These are phyloP conservation scores for Ursus arctos DNA, from an alignment of 2,113 vertebrate genomes.

Conservation along the genomic window DNA sequence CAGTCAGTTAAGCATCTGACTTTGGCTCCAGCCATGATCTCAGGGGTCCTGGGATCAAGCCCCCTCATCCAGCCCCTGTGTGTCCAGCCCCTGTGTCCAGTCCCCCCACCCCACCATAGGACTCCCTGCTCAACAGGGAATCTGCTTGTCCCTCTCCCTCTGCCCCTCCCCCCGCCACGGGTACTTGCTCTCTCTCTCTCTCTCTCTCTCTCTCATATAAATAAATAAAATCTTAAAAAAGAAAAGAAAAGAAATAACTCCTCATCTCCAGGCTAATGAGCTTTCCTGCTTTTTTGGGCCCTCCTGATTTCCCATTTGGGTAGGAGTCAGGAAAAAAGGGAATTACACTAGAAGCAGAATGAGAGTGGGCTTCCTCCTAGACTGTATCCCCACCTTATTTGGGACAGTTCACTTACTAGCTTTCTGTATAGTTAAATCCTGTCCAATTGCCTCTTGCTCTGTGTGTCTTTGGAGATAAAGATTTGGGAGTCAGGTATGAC, in stretches of 20 bases:
- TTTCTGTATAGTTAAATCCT: constrained; percentile 1
- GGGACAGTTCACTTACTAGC: not conserved
- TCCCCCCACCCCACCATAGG: not conserved
- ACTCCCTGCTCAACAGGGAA: not conserved
- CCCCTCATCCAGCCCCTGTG: not conserved
- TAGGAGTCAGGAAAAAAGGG: not conserved
- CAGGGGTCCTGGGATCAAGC: not conserved
- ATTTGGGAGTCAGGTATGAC: constrained; percentile 2
- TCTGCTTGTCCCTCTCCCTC: not conserved
- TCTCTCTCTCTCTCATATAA: not conserved
- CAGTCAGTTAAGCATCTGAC: not conserved
- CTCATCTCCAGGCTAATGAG: constrained; percentile 42
- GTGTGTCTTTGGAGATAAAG: constrained; percentile 19
- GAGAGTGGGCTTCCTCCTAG: not conserved
- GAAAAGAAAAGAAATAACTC: constrained; percentile 25
- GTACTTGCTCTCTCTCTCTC: not conserved
- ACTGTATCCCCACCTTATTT: not conserved
- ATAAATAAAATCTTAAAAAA: not conserved
- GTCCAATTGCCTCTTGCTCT: not conserved
- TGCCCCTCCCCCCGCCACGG: not conserved
- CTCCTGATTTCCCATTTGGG: constrained; percentile 32
- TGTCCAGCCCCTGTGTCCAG: not conserved
- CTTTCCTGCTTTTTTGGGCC: not conserved
- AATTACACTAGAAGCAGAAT: constrained; percentile 18
- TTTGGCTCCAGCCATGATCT: not conserved